These are phyloP conservation scores for Anabas testudineus DNA, from an alignment of 2,797 vertebrate genomes.

Conservation along the genomic window DNA sequence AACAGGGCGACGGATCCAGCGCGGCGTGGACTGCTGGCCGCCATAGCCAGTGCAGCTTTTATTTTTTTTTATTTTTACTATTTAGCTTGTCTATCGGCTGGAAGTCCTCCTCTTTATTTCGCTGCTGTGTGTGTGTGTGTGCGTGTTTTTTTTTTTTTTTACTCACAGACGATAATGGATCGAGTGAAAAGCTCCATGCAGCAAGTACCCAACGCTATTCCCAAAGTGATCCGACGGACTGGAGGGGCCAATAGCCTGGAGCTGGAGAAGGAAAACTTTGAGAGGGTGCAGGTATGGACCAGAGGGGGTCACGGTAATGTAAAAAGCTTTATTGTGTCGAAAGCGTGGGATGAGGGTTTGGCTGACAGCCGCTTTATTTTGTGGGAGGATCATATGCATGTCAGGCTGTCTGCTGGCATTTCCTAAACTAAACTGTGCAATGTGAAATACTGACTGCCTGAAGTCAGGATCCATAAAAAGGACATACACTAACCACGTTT, in stretches of 20 bases:
- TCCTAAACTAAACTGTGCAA: constrained; percentile 14
- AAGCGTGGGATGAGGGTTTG: constrained; percentile 24
- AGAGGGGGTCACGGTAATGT: neutral
- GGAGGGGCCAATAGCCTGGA: constrained; percentile 89
- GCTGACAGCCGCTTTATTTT: constrained; percentile 12
- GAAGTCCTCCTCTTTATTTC: neutral
- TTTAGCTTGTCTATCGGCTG: neutral
- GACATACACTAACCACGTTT: neutral
- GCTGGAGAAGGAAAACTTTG: constrained; percentile 92
- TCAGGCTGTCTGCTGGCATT: constrained; percentile 40
- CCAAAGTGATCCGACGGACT: constrained; percentile 90
- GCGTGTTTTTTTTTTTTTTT: too few species aligned
- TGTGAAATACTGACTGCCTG: constrained; percentile 1
- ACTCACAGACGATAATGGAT: constrained; percentile 85
- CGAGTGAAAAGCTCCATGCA: constrained; percentile 92
- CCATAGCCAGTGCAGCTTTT: constrained; percentile 58
- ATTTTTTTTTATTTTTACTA: constrained; percentile 6
- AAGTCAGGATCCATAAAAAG: too few species aligned
- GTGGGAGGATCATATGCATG: constrained; percentile 43
- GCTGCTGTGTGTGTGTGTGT: constrained; percentile 17
- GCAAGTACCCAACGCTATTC: constrained; percentile 92
- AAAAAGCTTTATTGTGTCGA: neutral
- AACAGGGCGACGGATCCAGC: constrained; percentile 55
- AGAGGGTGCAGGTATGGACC: constrained; percentile 89
- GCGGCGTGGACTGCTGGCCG: constrained; percentile 69